phyloP scores from a whole-genome alignment of 2,113 vertebrate species.

The Manacus vitellinus region DNA sequence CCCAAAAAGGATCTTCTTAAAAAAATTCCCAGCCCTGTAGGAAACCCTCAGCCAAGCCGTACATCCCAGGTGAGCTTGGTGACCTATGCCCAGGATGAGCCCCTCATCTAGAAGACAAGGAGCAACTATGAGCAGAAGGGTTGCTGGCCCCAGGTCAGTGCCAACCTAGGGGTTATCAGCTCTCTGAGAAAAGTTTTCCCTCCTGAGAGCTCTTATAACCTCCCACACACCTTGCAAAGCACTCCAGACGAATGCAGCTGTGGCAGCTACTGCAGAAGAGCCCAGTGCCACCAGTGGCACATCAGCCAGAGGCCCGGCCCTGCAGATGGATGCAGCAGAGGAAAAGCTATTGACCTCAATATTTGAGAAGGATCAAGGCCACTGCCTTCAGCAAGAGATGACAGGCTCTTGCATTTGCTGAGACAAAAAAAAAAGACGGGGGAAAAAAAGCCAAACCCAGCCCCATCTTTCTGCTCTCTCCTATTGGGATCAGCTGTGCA shows the following conservation, averaged over 20 bases:
- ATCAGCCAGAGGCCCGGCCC: background rate
- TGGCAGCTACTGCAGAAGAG: background rate
- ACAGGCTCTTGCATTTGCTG: background rate
- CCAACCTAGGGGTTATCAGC: background rate
- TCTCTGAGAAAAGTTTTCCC: background rate
- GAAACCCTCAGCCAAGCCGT: background rate
- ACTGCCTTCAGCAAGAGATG: conserved; percentile 25
- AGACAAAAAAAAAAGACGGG: background rate
- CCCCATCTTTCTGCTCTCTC: background rate
- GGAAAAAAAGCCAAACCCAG: background rate
- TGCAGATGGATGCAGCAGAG: background rate
- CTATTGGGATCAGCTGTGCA: background rate
- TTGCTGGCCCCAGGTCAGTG: background rate
- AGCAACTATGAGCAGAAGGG: background rate
- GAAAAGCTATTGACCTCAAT: conserved; percentile 62
- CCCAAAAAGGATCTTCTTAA: background rate
- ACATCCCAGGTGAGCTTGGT: background rate
- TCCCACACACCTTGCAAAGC: background rate
- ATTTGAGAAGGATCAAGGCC: conserved; percentile 65
- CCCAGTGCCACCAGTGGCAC: background rate
- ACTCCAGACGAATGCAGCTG: background rate
- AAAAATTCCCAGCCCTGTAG: background rate
- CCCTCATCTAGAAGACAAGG: background rate
- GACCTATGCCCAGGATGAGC: fast-evolving
- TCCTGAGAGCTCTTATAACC: background rate